Base-by-base conservation (phyloP, 1,140 invertebrate species). In the Drosophila melanica region DNA sequence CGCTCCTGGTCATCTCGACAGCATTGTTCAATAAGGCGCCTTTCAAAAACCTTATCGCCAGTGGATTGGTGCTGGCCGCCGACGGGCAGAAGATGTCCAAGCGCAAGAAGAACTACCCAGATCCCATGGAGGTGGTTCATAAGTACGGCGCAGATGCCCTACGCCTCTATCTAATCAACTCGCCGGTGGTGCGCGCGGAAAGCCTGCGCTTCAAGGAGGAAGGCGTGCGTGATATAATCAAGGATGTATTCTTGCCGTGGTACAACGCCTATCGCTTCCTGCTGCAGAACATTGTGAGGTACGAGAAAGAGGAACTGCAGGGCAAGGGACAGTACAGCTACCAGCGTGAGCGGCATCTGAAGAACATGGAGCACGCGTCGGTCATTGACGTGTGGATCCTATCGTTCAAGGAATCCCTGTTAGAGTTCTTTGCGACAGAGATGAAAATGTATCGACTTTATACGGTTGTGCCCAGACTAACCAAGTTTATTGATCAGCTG, bases 81-180 rank as follows among this genome's bases (percentile, higher is more conserved):
- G 99, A 99, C 94, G 98, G 99, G 4, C 97, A 99, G 91, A 99
- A 99, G 92, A 99, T 99, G 99, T 99, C 98, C 0, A 99, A 99
- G 92, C 94, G 98, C 12, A 99, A 99, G 93, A 99, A 99, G 92
- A 99, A 99, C 92, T 99, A 99, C 93, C 98, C 99, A 0, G 98
- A 99, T 93, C 98, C 99, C 1, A 94, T 98, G 92, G 95, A 97
- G 77, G 93, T 99, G 47, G 95, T 99, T 1, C 92, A 95, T 54
- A 98, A 99, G 92, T 99, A 98, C 93, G 99, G 99, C 12, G 98
- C 98, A 1, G 99, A 99, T 94, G 98, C 99, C 20, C 92, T 99
- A 5, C 94, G 98, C 72, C 93, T 99, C 3, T 99, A 99, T 92
- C 94, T 99, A 30, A 98, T 99, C 68, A 99, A 99, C 93, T 99